Evolutionary conservation across 2,797 vertebrate species (phyloP).

Genomic region (Threskiornis aethiopicus): DNA sequence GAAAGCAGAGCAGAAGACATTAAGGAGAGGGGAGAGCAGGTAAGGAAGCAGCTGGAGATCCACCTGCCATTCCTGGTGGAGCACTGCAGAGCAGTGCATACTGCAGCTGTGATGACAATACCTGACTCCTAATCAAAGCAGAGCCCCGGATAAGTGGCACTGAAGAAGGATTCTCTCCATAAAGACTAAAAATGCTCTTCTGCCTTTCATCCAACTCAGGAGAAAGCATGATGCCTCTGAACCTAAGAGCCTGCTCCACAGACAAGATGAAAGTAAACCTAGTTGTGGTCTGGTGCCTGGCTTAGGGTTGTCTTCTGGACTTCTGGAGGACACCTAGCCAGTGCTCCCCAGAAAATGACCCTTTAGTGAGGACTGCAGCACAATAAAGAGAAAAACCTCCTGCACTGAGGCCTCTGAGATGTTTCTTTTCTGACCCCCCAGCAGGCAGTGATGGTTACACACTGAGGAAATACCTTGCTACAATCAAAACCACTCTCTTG

Average conservation of each 20-base stretch:
- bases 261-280: not conserved
- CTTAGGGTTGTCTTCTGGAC: not conserved
- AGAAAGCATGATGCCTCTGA: rapidly evolving
- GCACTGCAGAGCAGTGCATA: rapidly evolving
- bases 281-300: rapidly evolving
- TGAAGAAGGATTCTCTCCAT: rapidly evolving
- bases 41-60: not conserved
- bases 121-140: rapidly evolving
- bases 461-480: not conserved
- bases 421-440: not conserved
- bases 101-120: not conserved
- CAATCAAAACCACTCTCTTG: not conserved
- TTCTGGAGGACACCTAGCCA: not conserved
- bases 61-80: not conserved
- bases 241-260: rapidly evolving
- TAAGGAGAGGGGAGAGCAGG: not conserved
- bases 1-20: not conserved
- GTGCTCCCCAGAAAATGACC: not conserved
- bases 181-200: not conserved
- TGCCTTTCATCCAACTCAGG: not conserved
- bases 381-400: not conserved
- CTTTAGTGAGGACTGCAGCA: not conserved
- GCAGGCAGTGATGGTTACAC: not conserved
- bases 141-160: not conserved
- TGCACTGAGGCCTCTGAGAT: not conserved